phyloP scores from a whole-genome alignment of 2,797 vertebrate species.

The Tokudaia tokunoshimensis region DNA sequence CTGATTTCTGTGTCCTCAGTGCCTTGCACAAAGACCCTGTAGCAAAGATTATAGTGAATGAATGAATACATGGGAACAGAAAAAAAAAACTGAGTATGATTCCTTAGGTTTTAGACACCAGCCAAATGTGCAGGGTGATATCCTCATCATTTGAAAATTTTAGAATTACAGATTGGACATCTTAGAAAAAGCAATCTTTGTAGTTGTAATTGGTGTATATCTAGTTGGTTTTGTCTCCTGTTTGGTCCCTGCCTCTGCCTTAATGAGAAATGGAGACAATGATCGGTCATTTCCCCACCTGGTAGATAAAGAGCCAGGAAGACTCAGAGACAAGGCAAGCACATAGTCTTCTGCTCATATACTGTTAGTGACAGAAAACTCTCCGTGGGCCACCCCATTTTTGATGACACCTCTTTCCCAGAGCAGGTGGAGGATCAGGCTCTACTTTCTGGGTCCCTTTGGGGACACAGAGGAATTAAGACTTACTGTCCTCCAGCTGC shows the following conservation, averaged over 20 bases:
- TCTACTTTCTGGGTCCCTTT: background rate
- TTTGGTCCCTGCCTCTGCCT: conserved; percentile 15
- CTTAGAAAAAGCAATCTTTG: conserved; percentile 46
- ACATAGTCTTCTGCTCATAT: background rate
- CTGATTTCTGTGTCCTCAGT: background rate
- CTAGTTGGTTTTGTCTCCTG: conserved; percentile 34
- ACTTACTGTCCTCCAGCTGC: background rate
- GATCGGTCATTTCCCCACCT: background rate
- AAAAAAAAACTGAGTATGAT: conserved; percentile 34
- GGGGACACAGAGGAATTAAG: background rate
- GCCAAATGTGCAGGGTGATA: conserved; percentile 7
- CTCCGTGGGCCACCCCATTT: background rate
- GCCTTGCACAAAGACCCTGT: conserved; percentile 7
- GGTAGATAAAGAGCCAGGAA: conserved; percentile 32
- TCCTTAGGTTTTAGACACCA: background rate
- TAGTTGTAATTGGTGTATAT: background rate
- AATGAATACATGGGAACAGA: background rate
- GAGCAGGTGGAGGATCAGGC: background rate
- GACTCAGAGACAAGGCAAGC: background rate
- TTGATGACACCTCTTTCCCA: background rate
- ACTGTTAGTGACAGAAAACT: background rate
- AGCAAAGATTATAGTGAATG: background rate
- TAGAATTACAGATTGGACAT: background rate
- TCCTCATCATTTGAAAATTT: conserved; percentile 34
- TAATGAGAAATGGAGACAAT: background rate